phyloP scores from a whole-genome alignment of 2,797 vertebrate species.

The Margarornis squamiger region DNA sequence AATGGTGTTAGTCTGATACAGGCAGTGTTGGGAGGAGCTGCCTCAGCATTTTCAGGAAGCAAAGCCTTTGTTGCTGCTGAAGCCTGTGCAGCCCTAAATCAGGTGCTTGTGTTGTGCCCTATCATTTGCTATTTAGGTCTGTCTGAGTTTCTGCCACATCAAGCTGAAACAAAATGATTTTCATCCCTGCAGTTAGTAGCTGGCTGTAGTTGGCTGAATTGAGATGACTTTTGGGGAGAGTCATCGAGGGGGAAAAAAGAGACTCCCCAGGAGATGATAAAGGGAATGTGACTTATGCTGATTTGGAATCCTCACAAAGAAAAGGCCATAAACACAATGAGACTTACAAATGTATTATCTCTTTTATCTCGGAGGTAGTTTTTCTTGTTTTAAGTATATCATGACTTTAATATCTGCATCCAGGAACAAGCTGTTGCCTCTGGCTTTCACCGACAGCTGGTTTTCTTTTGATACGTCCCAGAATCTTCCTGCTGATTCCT shows the following conservation, averaged over 20 bases:
- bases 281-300: neutral
- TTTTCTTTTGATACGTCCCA: slow-evolving; percentile 29
- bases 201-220: slow-evolving; percentile 37
- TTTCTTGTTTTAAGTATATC: neutral
- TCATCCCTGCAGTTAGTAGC: slow-evolving; percentile 39
- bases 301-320: neutral
- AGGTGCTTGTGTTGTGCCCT: slow-evolving; percentile 35
- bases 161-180: slow-evolving; percentile 54
- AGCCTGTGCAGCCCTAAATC: slow-evolving; percentile 3
- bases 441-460: neutral
- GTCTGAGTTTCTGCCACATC: slow-evolving; percentile 18
- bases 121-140: slow-evolving; percentile 42
- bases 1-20: neutral
- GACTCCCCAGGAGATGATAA: neutral
- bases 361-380: neutral
- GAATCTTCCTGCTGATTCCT: slow-evolving; percentile 15
- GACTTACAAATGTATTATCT: neutral
- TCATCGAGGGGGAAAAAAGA: neutral
- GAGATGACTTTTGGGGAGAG: slow-evolving; percentile 37
- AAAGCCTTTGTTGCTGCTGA: neutral
- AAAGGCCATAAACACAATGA: neutral
- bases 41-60: neutral
- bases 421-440: neutral
- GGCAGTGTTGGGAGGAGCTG: neutral
- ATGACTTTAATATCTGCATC: neutral